Conservation (phyloP, 2,797 vertebrate genomes). For the Poeciliopsis turneri region DNA sequence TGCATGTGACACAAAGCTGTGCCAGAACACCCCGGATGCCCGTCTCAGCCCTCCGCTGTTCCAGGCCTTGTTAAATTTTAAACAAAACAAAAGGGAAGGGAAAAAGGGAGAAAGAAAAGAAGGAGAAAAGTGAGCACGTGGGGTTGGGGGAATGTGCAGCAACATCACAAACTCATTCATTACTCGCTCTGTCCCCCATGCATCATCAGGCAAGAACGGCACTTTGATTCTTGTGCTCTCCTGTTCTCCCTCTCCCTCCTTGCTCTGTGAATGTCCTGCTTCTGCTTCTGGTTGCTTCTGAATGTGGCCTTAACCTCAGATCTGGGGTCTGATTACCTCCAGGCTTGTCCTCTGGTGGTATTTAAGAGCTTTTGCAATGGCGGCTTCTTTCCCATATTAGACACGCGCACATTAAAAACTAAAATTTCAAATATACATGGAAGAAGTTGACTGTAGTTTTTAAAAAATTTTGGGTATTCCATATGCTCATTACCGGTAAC, state of each 20-base stretch:
- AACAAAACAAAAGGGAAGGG: conserved; percentile 79
- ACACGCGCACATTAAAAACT: background rate
- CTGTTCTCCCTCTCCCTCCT: conserved; percentile 7
- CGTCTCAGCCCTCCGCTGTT: conserved; percentile 76
- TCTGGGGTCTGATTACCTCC: conserved; percentile 64
- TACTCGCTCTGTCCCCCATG: conserved; percentile 48
- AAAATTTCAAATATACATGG: background rate
- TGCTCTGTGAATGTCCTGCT: conserved; percentile 42
- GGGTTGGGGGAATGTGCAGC: conserved; percentile 72
- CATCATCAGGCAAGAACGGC: conserved; percentile 58
- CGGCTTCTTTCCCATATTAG: conserved; percentile 25
- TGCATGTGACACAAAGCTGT: conserved; percentile 80
- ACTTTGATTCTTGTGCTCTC: conserved; percentile 54
- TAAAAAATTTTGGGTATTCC: background rate
- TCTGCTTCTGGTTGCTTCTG: conserved; percentile 30
- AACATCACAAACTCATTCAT: conserved; percentile 77
- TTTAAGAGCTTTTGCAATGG: conserved; percentile 36
- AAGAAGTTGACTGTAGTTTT: background rate
- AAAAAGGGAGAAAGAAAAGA: conserved; percentile 42
- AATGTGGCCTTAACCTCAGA: conserved; percentile 61
- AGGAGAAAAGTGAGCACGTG: conserved; percentile 57
- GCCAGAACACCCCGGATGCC: conserved; percentile 84
- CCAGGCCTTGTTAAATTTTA: conserved; percentile 82
- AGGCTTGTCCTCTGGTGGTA: conserved; percentile 35
- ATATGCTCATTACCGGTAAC: background rate